Evolutionary conservation across 2,888 invertebrate genomes (phyloP).

Genomic region (Willowsia nigromaculata): DNA sequence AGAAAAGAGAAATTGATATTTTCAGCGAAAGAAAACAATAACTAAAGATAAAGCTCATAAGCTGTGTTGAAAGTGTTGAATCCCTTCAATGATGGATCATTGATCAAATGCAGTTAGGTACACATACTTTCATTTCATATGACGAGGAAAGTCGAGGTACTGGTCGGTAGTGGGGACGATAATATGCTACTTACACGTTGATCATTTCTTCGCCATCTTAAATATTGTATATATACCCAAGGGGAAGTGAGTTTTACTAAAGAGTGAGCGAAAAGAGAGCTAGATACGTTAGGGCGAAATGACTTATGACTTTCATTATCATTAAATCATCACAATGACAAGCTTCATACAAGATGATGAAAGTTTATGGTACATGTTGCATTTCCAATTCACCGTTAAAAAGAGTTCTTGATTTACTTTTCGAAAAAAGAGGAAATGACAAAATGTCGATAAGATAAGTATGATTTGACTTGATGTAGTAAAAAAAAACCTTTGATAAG

Average conservation of each 20-base stretch:
- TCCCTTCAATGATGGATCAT: slow-evolving; percentile 54
- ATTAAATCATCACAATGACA: slow-evolving; percentile 7
- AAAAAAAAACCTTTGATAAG: no score
- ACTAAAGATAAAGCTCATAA: slow-evolving; percentile 17
- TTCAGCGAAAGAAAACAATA: neutral
- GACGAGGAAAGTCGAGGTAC: neutral
- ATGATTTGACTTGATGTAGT: no score
- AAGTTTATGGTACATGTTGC: slow-evolving; percentile 11
- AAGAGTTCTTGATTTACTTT: neutral
- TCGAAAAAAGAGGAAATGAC: neutral
- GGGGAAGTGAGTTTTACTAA: neutral
- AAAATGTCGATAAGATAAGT: neutral
- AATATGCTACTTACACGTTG: neutral
- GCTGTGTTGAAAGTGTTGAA: slow-evolving; percentile 12
- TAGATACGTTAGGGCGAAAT: neutral
- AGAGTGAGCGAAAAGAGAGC: neutral
- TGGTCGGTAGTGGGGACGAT: neutral
- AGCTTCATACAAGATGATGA: neutral
- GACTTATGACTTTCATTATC: slow-evolving; percentile 32
- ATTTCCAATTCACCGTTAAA: slow-evolving; percentile 3
- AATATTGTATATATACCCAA: neutral
- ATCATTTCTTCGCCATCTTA: no score
- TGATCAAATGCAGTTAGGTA: slow-evolving; percentile 25
- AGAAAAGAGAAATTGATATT: slow-evolving; percentile 24
- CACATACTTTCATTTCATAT: neutral